Conservation (phyloP, 2,888 invertebrate genomes). For the Ornithoptera alexandrae region DNA sequence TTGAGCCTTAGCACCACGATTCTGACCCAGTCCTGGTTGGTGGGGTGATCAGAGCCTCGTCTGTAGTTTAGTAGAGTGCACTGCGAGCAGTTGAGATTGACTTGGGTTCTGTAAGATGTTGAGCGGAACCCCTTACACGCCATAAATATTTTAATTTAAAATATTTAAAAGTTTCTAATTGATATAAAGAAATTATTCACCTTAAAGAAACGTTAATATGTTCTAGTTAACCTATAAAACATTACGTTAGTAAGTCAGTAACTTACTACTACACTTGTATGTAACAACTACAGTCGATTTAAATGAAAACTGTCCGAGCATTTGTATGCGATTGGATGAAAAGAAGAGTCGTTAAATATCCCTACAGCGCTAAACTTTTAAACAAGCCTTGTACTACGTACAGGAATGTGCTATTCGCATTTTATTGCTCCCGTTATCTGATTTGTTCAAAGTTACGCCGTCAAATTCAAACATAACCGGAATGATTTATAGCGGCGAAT, state of each 20-base stretch:
- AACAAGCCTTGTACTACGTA: slow-evolving; percentile 18
- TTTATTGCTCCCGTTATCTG: slow-evolving; percentile 49
- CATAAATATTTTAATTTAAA: too few relatives aligned
- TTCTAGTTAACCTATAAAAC: not conserved
- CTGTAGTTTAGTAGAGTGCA: too few relatives aligned
- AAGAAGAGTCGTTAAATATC: slow-evolving; percentile 12
- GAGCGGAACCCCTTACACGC: too few relatives aligned
- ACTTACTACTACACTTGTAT: not conserved
- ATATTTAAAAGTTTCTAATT: too few relatives aligned
- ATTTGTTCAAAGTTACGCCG: slow-evolving; percentile 51
- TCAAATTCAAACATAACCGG: slow-evolving; percentile 54
- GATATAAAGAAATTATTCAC: too few relatives aligned
- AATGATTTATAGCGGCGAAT: slow-evolving; percentile 57
- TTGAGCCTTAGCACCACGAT: too few relatives aligned
- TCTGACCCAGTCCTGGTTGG: too few relatives aligned
- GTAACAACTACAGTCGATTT: not conserved
- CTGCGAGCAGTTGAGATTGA: too few relatives aligned
- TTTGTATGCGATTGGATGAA: slow-evolving; percentile 20
- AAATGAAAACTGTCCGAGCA: slow-evolving; percentile 9
- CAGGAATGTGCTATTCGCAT: slow-evolving; percentile 27
- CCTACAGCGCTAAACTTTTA: slow-evolving; percentile 15
- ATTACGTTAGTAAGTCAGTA: not conserved
- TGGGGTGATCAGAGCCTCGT: too few relatives aligned
- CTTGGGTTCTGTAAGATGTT: too few relatives aligned
- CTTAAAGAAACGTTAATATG: not conserved